phyloP scores from a whole-genome alignment of 92 coral and sea anemone genomes.

The Siderastrea siderea region DNA sequence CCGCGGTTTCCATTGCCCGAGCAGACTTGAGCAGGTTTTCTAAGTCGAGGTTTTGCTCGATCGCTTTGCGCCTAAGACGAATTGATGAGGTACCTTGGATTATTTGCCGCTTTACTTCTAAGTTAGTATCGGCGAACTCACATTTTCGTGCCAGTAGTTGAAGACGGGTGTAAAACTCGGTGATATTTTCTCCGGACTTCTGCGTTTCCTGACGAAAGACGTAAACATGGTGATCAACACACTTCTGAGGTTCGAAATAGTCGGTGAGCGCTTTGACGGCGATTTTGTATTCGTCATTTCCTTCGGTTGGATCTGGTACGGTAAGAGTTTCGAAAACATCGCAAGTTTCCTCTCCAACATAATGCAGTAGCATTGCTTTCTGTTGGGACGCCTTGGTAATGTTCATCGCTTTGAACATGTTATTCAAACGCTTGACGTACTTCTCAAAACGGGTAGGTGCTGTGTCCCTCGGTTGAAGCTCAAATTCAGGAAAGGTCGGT shows the following conservation, averaged over 20 bases:
- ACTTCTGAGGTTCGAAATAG: constrained; percentile 62
- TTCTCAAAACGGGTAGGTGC: constrained; percentile 65
- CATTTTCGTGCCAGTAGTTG: constrained; percentile 65
- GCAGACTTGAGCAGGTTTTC: constrained; percentile 67
- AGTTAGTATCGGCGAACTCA: constrained; percentile 44
- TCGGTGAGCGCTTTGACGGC: constrained; percentile 30
- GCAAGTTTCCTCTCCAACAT: constrained; percentile 72
- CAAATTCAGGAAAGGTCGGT: constrained; percentile 74
- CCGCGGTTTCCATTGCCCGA: constrained; percentile 67
- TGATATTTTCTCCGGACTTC: constrained; percentile 56
- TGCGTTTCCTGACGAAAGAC: constrained; percentile 58
- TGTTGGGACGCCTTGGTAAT: constrained; percentile 63
- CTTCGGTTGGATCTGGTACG: constrained; percentile 62
- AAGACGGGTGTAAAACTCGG: constrained; percentile 60
- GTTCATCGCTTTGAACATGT: constrained; percentile 67
- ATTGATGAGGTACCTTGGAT: constrained; percentile 69
- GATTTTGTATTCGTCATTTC: constrained; percentile 45
- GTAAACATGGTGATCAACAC: constrained; percentile 59
- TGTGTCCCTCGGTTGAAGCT: constrained; percentile 62
- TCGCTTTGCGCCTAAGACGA: constrained; percentile 64
- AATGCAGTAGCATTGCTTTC: constrained; percentile 67
- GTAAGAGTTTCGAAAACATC: constrained; percentile 63
- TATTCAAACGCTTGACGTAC: constrained; percentile 59
- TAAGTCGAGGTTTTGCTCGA: constrained; percentile 66
- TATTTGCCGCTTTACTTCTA: constrained; percentile 67